These are phyloP conservation scores for Drosophila nebulosa DNA, from an alignment of 1,140 invertebrate genomes.

Conservation along the genomic window DNA sequence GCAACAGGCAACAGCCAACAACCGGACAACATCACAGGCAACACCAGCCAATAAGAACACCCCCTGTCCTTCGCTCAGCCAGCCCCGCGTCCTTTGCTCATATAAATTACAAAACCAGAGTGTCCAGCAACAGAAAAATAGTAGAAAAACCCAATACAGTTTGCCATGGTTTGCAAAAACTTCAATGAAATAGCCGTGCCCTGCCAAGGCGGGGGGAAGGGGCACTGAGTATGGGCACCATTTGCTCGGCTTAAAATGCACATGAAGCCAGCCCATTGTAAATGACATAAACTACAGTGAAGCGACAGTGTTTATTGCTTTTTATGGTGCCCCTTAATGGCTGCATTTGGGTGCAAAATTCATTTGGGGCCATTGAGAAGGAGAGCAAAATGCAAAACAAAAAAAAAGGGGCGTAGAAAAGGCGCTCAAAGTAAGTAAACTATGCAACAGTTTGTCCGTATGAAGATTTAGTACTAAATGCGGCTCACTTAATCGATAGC, in stretches of 20 bases:
- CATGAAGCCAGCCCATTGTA: conserved; percentile 39
- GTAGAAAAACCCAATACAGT: conserved; percentile 9
- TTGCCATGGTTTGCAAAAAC: conserved; percentile 29
- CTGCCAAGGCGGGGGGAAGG: neutral
- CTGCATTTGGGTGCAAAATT: conserved; percentile 38
- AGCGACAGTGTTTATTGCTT: conserved; percentile 70
- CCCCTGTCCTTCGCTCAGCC: neutral
- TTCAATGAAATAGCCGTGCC: conserved; percentile 36
- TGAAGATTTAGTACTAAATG: neutral
- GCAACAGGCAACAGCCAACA: conserved; percentile 23
- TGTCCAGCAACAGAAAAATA: conserved; percentile 15
- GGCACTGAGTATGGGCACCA: conserved; percentile 15
- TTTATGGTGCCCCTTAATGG: conserved; percentile 69
- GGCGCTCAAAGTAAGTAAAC: neutral
- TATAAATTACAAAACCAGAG: conserved; percentile 54
- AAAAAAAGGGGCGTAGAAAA: neutral
- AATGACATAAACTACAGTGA: conserved; percentile 69
- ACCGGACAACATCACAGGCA: conserved; percentile 19
- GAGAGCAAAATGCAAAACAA: neutral
- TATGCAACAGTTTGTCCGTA: neutral
- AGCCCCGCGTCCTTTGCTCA: conserved; percentile 6
- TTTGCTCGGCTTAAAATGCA: conserved; percentile 58
- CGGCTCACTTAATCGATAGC: neutral
- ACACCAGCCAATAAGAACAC: neutral
- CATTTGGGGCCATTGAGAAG: neutral